Conservation (phyloP, 2,797 vertebrate genomes). For the Melanotaenia parkinsoni region DNA sequence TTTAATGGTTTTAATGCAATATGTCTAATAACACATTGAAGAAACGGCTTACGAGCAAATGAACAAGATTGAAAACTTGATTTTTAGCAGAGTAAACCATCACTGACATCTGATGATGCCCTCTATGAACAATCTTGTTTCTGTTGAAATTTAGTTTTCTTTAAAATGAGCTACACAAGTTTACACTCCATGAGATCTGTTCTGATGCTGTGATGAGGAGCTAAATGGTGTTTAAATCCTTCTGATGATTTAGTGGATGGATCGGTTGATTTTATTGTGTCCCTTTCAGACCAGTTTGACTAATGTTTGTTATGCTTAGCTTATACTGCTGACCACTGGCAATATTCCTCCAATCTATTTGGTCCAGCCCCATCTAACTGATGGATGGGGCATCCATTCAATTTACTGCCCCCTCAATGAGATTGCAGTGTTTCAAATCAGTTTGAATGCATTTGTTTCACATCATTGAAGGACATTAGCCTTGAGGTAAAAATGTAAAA, state of each 20-base stretch:
- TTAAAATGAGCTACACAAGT: too few relatives aligned
- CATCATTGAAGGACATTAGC: conserved; percentile 20
- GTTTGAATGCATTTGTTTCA: conserved; percentile 35
- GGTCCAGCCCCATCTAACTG: conserved; percentile 41
- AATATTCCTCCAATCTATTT: conserved; percentile 36
- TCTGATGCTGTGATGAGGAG: too few relatives aligned
- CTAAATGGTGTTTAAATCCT: background rate
- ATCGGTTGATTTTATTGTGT: conserved; percentile 19
- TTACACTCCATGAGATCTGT: too few relatives aligned
- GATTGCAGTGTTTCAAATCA: conserved; percentile 6
- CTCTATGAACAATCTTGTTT: too few relatives aligned
- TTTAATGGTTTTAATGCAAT: too few relatives aligned
- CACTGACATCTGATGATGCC: too few relatives aligned
- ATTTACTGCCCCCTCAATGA: conserved; percentile 29
- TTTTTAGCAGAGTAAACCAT: too few relatives aligned
- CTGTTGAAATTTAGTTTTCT: too few relatives aligned
- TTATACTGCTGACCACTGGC: conserved; percentile 35
- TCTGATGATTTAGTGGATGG: background rate
- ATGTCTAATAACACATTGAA: too few relatives aligned
- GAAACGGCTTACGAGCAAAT: too few relatives aligned
- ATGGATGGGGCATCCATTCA: conserved; percentile 48
- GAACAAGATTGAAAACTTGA: too few relatives aligned
- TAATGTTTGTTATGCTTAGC: conserved; percentile 12
- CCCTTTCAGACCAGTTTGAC: conserved; percentile 25
- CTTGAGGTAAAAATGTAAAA: conserved; percentile 5